Conservation (phyloP, 2,797 vertebrate species). For the Tolypeutes matacus region DNA sequence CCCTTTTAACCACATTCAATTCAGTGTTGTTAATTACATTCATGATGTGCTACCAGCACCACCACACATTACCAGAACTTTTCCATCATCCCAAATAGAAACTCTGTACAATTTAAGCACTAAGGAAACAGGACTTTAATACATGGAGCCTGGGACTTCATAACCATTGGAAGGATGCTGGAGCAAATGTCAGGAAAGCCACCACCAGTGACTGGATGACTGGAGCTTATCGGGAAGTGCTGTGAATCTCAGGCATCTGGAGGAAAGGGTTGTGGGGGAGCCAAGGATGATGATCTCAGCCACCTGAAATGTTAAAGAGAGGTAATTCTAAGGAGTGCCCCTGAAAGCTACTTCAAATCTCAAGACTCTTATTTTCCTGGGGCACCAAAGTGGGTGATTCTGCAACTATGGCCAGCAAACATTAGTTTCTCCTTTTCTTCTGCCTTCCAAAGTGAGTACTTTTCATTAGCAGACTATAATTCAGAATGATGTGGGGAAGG, state of each 20-base stretch:
- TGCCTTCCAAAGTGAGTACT: neutral
- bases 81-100: no score
- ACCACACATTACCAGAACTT: no score
- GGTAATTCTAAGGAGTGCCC: neutral
- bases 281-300: neutral
- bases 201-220: neutral
- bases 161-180: neutral
- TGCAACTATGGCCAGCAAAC: neutral
- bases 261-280: no score
- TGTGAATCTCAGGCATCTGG: neutral
- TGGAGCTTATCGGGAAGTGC: no score
- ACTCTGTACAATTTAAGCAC: no score
- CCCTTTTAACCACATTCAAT: no score
- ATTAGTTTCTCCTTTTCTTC: neutral
- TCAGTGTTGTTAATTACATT: no score
- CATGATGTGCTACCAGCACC: no score
- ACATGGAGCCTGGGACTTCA: neutral
- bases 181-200: neutral
- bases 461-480: neutral
- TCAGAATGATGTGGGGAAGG: neutral
- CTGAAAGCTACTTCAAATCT: neutral
- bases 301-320: neutral
- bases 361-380: neutral
- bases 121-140: neutral
- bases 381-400: neutral